Percentiles rank a stretch among this genome's conserved stretches.
Evolutionary conservation across 2,797 vertebrate species (phyloP).

Genomic region (Enteromius unitaeniatus): DNA sequence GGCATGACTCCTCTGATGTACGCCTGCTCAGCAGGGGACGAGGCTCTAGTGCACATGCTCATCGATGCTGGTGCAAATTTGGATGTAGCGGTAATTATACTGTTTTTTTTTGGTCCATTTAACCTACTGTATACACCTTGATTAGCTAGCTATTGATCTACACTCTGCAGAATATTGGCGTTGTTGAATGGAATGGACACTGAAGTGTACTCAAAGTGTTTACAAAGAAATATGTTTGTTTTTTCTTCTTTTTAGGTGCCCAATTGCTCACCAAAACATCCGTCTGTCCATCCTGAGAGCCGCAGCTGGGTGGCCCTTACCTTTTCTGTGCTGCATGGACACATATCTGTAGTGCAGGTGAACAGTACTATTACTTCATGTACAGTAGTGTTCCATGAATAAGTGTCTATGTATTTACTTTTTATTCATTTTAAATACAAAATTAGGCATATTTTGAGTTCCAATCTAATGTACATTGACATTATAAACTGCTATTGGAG

Average conservation of each 20-base stretch:
- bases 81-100: slow-evolving; percentile 86
- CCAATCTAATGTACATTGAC: background rate
- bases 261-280: slow-evolving; percentile 78
- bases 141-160: background rate
- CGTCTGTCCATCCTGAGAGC: slow-evolving; percentile 88
- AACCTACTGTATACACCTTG: background rate
- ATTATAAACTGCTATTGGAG: background rate
- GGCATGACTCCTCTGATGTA: slow-evolving; percentile 99
- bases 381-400: background rate
- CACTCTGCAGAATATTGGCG: background rate
- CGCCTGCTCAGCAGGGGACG: slow-evolving; percentile 93
- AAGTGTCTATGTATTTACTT: background rate
- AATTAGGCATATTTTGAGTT: background rate
- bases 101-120: background rate
- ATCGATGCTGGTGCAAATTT: slow-evolving; percentile 95
- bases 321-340: slow-evolving; percentile 87
- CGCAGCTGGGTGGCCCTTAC: slow-evolving; percentile 90
- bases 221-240: background rate
- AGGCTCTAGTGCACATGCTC: slow-evolving; percentile 97
- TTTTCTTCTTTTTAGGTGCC: slow-evolving; percentile 80
- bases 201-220: background rate
- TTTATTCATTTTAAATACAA: background rate
- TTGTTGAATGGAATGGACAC: background rate
- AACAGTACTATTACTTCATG: background rate
- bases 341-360: slow-evolving; percentile 93